Conservation (phyloP, 2,888 invertebrate genomes). For the Linyphia triangularis region DNA sequence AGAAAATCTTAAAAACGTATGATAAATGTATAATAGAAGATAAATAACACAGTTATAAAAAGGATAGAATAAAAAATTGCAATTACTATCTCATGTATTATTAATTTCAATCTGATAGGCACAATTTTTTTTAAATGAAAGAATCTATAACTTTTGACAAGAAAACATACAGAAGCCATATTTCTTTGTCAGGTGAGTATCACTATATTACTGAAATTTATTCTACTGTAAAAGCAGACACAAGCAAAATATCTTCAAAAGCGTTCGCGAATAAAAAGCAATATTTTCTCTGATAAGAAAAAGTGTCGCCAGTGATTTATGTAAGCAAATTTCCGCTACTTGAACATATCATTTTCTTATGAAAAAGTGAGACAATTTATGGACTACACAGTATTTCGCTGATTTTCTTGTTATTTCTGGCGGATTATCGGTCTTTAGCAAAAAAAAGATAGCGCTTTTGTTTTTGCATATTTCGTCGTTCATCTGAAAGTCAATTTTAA, state of each 20-base stretch:
- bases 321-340: not conserved
- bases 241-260: not conserved
- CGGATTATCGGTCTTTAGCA: not conserved
- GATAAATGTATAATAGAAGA: no score
- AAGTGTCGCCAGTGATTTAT: conserved; percentile 20
- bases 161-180: no score
- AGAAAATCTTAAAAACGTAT: no score
- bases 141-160: no score
- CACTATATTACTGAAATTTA: not conserved
- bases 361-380: not conserved
- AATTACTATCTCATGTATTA: no score
- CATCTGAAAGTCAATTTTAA: not conserved
- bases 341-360: conserved; percentile 24
- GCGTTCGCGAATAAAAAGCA: no score
- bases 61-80: no score
- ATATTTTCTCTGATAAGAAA: not conserved
- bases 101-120: no score
- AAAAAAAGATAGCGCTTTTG: not conserved
- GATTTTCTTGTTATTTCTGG: not conserved
- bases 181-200: no score
- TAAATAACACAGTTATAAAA: no score
- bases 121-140: no score
- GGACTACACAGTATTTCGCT: not conserved
- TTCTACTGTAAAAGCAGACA: not conserved
- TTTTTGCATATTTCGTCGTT: not conserved